These are phyloP conservation scores for Rhadinocentrus ornatus DNA, from an alignment of 2,797 vertebrate species.

Conservation along the genomic window DNA sequence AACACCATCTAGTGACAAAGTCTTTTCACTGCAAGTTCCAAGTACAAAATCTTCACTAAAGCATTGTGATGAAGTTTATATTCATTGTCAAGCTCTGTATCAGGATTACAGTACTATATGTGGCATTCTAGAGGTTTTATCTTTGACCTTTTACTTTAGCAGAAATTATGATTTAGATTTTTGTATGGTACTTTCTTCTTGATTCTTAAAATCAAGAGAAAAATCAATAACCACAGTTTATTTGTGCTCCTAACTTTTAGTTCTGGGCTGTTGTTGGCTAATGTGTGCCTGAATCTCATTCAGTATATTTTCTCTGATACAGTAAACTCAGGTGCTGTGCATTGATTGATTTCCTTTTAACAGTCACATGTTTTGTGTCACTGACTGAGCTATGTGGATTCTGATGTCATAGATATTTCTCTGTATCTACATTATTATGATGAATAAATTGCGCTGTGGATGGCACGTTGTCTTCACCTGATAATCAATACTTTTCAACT, in stretches of 20 bases:
- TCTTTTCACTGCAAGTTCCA: slow-evolving; percentile 36
- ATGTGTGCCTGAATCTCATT: too few relatives aligned
- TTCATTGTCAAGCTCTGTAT: not conserved
- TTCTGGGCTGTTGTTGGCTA: not conserved
- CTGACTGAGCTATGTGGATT: slow-evolving; percentile 10
- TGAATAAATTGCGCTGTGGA: not conserved
- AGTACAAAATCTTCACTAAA: not conserved
- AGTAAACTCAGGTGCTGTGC: slow-evolving; percentile 1
- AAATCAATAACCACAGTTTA: not conserved
- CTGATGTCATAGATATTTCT: not conserved
- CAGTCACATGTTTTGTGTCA: not conserved
- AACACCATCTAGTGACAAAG: slow-evolving; percentile 67
- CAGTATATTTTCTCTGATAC: too few relatives aligned
- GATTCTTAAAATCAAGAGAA: not conserved
- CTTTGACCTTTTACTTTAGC: not conserved
- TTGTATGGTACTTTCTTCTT: not conserved
- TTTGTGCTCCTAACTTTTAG: not conserved
- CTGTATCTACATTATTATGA: not conserved
- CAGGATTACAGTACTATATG: not conserved
- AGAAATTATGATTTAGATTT: not conserved
- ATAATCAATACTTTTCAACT: not conserved
- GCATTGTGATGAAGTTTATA: not conserved
- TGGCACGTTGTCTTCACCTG: not conserved
- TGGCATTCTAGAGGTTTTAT: not conserved
- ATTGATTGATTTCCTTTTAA: not conserved